Conservation (phyloP, 2,113 vertebrate species). For the Xiphophorus hellerii region DNA sequence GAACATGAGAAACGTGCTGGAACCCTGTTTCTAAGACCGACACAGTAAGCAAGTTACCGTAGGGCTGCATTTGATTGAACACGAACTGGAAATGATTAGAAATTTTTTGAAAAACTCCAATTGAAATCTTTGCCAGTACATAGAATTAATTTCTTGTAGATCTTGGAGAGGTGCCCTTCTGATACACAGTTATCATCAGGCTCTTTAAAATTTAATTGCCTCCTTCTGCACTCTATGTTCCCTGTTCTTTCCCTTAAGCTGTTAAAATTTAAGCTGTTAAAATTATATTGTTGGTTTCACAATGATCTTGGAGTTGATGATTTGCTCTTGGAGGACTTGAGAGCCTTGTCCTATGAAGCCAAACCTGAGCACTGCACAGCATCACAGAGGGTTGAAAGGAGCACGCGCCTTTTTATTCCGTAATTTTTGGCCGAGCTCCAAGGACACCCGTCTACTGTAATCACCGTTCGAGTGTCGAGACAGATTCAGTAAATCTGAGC, state of each 20-base stretch:
- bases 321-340: constrained; percentile 46
- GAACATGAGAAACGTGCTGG: not conserved
- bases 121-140: constrained; percentile 1
- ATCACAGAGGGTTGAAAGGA: constrained; percentile 43
- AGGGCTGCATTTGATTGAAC: not conserved
- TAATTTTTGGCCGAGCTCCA: constrained; percentile 10
- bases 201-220: constrained; percentile 26
- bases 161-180: constrained; percentile 13
- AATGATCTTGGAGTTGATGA: constrained; percentile 46
- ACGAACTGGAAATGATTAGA: not conserved
- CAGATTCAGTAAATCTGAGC: not conserved
- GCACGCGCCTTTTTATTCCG: constrained; percentile 33
- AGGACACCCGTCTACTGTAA: constrained; percentile 22
- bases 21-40: not conserved
- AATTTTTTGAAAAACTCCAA: not conserved
- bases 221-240: constrained; percentile 18
- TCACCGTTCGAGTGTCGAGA: not conserved
- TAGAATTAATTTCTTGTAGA: constrained; percentile 10
- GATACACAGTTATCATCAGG: not conserved
- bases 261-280: constrained; percentile 52
- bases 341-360: constrained; percentile 39
- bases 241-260: constrained; percentile 25
- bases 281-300: constrained; percentile 46
- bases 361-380: constrained; percentile 31
- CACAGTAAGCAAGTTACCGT: not conserved